A percentile compares a stretch with the other conserved stretches of the same genome.
These are phyloP conservation scores for Mystacides longicornis DNA, from an alignment of 2,888 invertebrate species.

Conservation along the genomic window DNA sequence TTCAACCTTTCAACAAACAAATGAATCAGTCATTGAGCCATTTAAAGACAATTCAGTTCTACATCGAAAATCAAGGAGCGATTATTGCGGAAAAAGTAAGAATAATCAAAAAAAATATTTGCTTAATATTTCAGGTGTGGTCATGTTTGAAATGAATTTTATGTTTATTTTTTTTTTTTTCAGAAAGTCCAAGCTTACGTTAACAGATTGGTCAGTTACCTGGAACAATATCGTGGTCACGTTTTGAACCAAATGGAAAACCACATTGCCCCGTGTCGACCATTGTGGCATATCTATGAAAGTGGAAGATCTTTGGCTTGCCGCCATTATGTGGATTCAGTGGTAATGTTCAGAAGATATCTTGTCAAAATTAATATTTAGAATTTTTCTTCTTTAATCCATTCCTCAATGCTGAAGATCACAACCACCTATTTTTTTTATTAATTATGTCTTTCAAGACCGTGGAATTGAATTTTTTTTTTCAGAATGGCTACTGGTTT, in stretches of 20 bases:
- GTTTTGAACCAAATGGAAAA: conserved; percentile 55
- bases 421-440: neutral
- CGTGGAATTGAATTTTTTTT: neutral
- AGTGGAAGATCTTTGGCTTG: conserved; percentile 57
- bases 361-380: neutral
- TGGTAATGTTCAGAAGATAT: conserved; percentile 40
- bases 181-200: conserved; percentile 53
- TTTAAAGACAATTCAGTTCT: conserved; percentile 69
- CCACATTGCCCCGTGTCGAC: conserved; percentile 62
- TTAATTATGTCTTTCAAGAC: neutral
- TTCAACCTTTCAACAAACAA: conserved; percentile 63
- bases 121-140: neutral
- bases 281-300: conserved; percentile 63
- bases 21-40: conserved; percentile 66
- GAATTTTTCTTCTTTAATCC: neutral
- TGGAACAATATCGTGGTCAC: conserved; percentile 61
- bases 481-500: conserved; percentile 64
- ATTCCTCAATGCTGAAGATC: too few species aligned
- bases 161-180: neutral
- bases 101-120: conserved; percentile 3
- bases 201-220: conserved; percentile 54
- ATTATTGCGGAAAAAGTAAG: conserved; percentile 62
- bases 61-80: conserved; percentile 64
- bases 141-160: too few species aligned
- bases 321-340: conserved; percentile 55